A percentile compares a stretch with the other conserved stretches of the same genome.
Conservation (phyloP, 2,797 vertebrate genomes). For the Balearica regulorum region DNA sequence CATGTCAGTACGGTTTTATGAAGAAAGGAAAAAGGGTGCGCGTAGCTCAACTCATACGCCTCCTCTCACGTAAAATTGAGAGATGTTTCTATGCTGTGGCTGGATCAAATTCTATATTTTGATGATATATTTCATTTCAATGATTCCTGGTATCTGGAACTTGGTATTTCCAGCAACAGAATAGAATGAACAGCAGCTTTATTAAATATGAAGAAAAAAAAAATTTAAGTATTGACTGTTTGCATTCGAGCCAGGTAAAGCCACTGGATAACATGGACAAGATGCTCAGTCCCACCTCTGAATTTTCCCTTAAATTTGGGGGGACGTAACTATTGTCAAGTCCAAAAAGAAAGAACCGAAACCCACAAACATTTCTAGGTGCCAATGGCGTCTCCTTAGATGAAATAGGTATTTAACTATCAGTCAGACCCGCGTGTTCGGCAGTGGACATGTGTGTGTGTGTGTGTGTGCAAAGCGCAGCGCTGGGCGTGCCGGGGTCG, state of each 20-base stretch:
- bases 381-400: background rate
- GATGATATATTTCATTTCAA: background rate
- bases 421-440: background rate
- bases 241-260: constrained; percentile 19
- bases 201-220: background rate
- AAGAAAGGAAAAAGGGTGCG: constrained; percentile 2
- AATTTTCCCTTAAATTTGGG: background rate
- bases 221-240: constrained; percentile 33
- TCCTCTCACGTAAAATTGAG: background rate
- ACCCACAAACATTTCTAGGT: fast-evolving
- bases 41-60: background rate
- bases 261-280: constrained; percentile 13
- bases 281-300: background rate
- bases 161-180: constrained; percentile 56
- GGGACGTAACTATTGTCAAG: background rate
- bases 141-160: constrained; percentile 54
- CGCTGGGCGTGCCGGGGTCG: background rate
- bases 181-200: constrained; percentile 55
- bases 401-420: too few relatives aligned
- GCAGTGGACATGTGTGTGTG: background rate
- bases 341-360: background rate
- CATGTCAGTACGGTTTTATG: constrained; percentile 14
- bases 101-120: constrained; percentile 49
- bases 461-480: background rate
- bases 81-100: constrained; percentile 66